A percentile compares a stretch with the other conserved stretches of the same genome.
Conservation (phyloP, 2,888 invertebrate genomes). For the Troides oblongomaculatus region DNA sequence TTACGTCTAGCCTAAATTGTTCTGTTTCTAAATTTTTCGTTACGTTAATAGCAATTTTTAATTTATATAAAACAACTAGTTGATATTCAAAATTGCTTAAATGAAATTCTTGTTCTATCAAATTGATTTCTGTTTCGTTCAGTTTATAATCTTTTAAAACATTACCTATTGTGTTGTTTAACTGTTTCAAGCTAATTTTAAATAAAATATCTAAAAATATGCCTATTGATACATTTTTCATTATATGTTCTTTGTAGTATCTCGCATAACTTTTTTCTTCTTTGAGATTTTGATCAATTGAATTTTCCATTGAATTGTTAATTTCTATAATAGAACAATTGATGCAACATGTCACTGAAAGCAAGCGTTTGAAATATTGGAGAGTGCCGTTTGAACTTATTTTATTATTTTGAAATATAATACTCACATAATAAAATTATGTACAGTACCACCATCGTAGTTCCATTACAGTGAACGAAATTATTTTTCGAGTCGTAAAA, state of each 20-base stretch:
- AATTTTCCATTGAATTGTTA: background rate
- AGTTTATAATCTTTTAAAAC: constrained; percentile 44
- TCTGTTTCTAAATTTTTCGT: constrained; percentile 39
- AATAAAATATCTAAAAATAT: constrained; percentile 36
- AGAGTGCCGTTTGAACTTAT: background rate
- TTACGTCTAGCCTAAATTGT: constrained; percentile 47
- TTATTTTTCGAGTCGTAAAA: constrained; percentile 27
- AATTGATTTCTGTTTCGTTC: constrained; percentile 31
- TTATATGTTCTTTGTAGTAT: background rate
- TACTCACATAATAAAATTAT: constrained; percentile 29
- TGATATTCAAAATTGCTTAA: constrained; percentile 39
- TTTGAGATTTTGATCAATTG: background rate
- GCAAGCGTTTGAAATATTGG: background rate
- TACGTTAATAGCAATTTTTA: constrained; percentile 37
- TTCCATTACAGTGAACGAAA: constrained; percentile 27
- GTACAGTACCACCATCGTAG: constrained; percentile 27
- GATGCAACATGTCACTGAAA: background rate
- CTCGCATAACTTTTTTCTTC: background rate
- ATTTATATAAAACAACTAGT: constrained; percentile 39
- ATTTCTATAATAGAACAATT: background rate
- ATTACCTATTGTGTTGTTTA: constrained; percentile 39
- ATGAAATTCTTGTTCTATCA: constrained; percentile 41
- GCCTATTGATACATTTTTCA: constrained; percentile 22
- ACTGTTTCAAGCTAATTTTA: constrained; percentile 39
- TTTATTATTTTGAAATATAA: constrained; percentile 3